Percentiles rank a stretch among this genome's conserved stretches.
Conservation (phyloP, 2,113 vertebrate genomes). For the Psilopsiagon aurifrons region DNA sequence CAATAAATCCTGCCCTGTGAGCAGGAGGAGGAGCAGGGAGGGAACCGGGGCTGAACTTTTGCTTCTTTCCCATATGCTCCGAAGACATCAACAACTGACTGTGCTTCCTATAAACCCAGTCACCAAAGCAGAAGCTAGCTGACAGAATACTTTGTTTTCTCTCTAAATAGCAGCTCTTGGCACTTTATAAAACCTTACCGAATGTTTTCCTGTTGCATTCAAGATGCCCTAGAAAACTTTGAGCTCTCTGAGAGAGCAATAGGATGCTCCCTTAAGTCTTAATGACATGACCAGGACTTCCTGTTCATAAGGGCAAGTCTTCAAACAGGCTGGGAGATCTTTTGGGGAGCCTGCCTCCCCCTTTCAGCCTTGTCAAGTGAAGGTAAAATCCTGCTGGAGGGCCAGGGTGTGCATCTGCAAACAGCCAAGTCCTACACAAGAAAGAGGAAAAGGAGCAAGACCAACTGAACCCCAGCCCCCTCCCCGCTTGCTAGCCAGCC, state of each 20-base stretch:
- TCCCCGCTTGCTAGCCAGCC: slow-evolving; percentile 65
- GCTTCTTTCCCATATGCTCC: background rate
- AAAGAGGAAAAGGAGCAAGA: background rate
- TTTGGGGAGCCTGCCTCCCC: background rate
- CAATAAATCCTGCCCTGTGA: background rate
- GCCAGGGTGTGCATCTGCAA: slow-evolving; percentile 36
- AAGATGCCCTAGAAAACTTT: background rate
- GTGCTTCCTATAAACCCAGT: background rate
- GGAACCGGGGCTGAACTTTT: background rate
- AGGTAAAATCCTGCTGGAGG: background rate
- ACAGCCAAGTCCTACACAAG: slow-evolving; percentile 29
- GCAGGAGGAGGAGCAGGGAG: background rate
- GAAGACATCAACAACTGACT: background rate
- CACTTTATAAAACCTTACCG: background rate
- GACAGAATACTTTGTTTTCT: background rate
- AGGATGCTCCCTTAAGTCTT: slow-evolving; percentile 56
- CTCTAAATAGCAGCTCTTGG: background rate
- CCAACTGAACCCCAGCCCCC: background rate
- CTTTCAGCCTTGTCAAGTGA: background rate
- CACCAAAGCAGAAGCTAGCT: background rate
- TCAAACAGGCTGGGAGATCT: background rate
- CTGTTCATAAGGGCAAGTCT: background rate
- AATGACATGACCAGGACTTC: slow-evolving; percentile 56
- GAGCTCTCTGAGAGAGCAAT: background rate
- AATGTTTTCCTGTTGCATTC: background rate